Evolutionary conservation across 1,140 invertebrate species (phyloP), one percentile per base, ranked within the genome.

Genomic region (Forficula auricularia): DNA sequence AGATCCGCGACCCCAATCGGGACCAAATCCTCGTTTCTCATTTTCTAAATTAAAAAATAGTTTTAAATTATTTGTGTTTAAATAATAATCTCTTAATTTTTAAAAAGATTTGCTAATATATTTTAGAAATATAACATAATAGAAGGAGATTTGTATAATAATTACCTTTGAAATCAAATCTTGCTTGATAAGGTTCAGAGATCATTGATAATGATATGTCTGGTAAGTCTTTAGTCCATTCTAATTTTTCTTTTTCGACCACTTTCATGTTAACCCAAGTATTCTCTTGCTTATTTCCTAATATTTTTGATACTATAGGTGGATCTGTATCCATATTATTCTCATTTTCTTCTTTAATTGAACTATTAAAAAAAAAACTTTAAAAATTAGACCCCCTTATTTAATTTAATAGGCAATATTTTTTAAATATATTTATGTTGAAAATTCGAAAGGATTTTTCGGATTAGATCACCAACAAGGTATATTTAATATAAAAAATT

Each of bases 191-290:
- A 8, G 71, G 67, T 50, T 72, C 64, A 43, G 62, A 55, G 45
- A 63, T 51, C 16, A 60, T 48, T 43, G 54, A 53, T 43, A 57
- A 37, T 20, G 60, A 51, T 13, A 83, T 58, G 44, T 41, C 10
- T 27, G 4, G 19, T 19, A 42, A 19, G 10, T 77, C 69, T 55
- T 73, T 70, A 67, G 88, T 82, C 86, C 87, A 91, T 49, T 79
- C 71, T 2, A 90, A 57, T 60, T 91, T 92, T 49, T 82, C 79
- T 48, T 71, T 68, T 59, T 91, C 86, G 33, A 88, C 54, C 19
- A 68, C 64, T 58, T 84, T 71, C 72, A 90, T 89, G 54, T 89
- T 70, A 0, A 88, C 50, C 80, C 82, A 89, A 19, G 77, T 72
- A 43, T 74, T 71, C 1, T 73, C 53, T 44, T 70, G 61, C 38